Base-by-base conservation (phyloP, 1,140 invertebrate genomes). In the Drosophila mauritiana region DNA sequence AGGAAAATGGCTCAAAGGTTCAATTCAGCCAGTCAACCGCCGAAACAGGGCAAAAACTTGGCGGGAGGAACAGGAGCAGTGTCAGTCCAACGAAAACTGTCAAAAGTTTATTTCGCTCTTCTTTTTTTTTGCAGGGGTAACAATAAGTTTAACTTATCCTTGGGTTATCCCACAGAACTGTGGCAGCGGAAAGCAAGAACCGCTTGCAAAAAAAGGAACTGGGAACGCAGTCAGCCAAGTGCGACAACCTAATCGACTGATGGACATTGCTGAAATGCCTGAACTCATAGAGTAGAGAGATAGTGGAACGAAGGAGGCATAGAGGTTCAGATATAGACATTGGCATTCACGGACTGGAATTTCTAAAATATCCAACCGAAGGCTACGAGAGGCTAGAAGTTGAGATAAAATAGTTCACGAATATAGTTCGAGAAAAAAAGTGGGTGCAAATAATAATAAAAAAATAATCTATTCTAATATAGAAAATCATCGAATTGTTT, bases 61-160 rank as follows among this genome's bases (percentile, higher is more conserved):
- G 58, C 46, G 43, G 49, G 59, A 69, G 57, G 73, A 73, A 65
- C 51, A 54, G 45, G 36, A 45, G 36, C 73, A 75, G 40, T 48
- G 48, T 22, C 56, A 49, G 36, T 39, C 65, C 62, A 49, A 83
- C 62, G 36, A 69, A 46, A 81, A 86, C 74, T 86, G 79, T 86
- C 84, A 72, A 72, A 89, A 88, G 75, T 89, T 85, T 78, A 61
- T 74, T 55, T 62, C 72, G 76, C 53, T 68, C 42, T 85, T 67
- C 70, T 49, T 20, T 39, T 40, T 63, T 64, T 64, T 51, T 51
- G 15, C 45, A 20, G 64, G 64, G 51, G 63, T 65, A 82, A 76
- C 74, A 88, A 88, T 82, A 86, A 79, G 82, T 83, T 88, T 57
- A 81, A 74, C 81, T 86, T 78, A 43, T 56, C 59, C 49, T 51